Evolutionary conservation across 2,113 vertebrate genomes (phyloP).

Genomic region (Kobus ellipsiprymnus): DNA sequence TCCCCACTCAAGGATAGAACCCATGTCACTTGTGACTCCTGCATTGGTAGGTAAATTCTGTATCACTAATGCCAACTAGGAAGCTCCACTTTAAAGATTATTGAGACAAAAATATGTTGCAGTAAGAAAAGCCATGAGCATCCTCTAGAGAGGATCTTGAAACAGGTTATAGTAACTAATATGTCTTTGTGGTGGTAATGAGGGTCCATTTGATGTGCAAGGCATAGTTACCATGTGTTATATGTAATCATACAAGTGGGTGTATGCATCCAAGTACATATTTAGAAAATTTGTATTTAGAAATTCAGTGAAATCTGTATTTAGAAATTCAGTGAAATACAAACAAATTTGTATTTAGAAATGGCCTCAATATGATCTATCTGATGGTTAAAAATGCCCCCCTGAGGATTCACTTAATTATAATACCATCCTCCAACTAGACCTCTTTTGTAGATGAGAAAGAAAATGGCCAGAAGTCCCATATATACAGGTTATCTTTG

Average conservation of each 20-base stretch:
- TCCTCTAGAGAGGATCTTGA: background rate
- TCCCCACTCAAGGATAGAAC: background rate
- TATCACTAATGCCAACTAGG: background rate
- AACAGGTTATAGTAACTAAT: background rate
- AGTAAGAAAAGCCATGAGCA: background rate
- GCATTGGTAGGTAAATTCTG: background rate
- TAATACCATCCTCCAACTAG: background rate
- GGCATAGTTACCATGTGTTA: background rate
- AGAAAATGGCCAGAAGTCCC: background rate
- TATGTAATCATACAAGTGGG: background rate
- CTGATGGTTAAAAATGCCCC: background rate
- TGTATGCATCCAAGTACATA: no score
- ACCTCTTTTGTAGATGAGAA: background rate
- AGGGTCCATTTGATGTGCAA: background rate
- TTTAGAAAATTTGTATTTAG: no score
- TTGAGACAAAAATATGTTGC: background rate
- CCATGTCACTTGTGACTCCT: background rate
- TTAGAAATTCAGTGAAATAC: no score
- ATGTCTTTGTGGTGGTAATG: background rate
- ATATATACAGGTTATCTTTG: background rate
- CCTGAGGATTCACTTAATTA: background rate
- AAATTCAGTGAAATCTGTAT: no score
- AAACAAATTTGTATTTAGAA: no score
- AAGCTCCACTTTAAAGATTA: background rate
- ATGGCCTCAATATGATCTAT: background rate